Percentiles rank a stretch among this genome's conserved stretches.
These are phyloP conservation scores for Anolis carolinensis DNA, from an alignment of 2,113 vertebrate genomes.

Conservation along the genomic window DNA sequence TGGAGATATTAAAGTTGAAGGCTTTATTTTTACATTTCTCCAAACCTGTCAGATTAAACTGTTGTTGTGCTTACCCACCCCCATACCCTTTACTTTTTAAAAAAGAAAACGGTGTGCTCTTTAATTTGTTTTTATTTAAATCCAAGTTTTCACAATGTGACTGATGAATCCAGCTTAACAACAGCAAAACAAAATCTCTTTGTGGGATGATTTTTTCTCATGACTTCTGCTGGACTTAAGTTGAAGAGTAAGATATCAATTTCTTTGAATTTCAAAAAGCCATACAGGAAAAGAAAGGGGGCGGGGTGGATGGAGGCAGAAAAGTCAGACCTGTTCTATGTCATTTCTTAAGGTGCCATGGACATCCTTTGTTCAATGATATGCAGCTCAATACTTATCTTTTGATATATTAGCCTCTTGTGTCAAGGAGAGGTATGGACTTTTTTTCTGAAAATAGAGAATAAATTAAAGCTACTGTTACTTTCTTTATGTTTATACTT, in stretches of 20 bases:
- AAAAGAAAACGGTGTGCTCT: neutral
- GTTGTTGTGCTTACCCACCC: neutral
- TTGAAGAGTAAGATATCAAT: slow-evolving; percentile 59
- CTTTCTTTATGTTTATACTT: slow-evolving; percentile 78
- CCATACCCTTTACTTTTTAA: neutral
- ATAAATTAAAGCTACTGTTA: slow-evolving; percentile 60
- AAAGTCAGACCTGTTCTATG: slow-evolving; percentile 50
- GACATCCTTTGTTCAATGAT: slow-evolving; percentile 19
- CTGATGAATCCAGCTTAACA: slow-evolving; percentile 60
- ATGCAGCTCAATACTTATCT: neutral
- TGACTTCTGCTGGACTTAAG: slow-evolving; percentile 47
- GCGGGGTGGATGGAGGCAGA: slow-evolving; percentile 18
- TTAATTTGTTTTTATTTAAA: slow-evolving; percentile 31
- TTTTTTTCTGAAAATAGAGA: slow-evolving; percentile 59
- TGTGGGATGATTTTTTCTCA: slow-evolving; percentile 56
- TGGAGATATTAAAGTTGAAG: slow-evolving; percentile 40
- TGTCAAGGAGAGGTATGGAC: slow-evolving; percentile 47
- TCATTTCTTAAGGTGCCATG: slow-evolving; percentile 33
- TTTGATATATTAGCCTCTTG: slow-evolving; percentile 18
- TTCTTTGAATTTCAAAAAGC: slow-evolving; percentile 57
- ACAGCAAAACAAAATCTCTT: slow-evolving; percentile 55
- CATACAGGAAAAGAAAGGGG: slow-evolving; percentile 16
- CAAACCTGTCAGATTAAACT: slow-evolving; percentile 43
- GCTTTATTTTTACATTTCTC: slow-evolving; percentile 37
- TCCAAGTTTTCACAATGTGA: slow-evolving; percentile 59